Percentiles rank a stretch among this genome's conserved stretches.
phyloP scores from a whole-genome alignment of 2,113 vertebrate genomes.

The Lepidothrix coronata region DNA sequence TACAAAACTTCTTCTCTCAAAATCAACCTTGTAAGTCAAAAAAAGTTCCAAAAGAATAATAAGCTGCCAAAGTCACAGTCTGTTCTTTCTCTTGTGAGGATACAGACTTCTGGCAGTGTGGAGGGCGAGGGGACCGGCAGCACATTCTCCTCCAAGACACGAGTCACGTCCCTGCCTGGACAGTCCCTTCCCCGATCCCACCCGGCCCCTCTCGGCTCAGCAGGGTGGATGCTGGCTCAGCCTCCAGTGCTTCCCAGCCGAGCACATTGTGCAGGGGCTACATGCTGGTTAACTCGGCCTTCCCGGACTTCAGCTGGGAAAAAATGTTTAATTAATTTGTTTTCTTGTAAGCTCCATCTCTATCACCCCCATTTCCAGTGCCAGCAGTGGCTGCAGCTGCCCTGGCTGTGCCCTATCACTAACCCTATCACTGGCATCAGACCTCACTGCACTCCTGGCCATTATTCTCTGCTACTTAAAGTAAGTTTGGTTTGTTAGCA shows the following conservation, averaged over 20 bases:
- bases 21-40: not conserved
- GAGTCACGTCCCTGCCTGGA: fast-evolving
- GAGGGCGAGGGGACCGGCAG: fast-evolving
- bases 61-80: not conserved
- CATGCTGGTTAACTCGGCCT: not conserved
- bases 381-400: not conserved
- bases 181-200: not conserved
- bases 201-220: not conserved
- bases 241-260: not conserved
- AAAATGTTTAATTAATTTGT: not conserved
- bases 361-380: not conserved
- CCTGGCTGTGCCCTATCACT: not conserved
- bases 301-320: not conserved
- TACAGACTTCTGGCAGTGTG: not conserved
- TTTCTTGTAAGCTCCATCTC: not conserved
- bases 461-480: not conserved
- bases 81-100: not conserved
- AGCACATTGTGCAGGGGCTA: not conserved
- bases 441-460: not conserved
- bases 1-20: not conserved
- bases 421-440: not conserved
- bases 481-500: not conserved
- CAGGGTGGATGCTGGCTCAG: not conserved
- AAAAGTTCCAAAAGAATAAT: not conserved
- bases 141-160: fast-evolving